Evolutionary conservation across 2,797 vertebrate genomes (phyloP).

Genomic region (Rhodeus uyekii): DNA sequence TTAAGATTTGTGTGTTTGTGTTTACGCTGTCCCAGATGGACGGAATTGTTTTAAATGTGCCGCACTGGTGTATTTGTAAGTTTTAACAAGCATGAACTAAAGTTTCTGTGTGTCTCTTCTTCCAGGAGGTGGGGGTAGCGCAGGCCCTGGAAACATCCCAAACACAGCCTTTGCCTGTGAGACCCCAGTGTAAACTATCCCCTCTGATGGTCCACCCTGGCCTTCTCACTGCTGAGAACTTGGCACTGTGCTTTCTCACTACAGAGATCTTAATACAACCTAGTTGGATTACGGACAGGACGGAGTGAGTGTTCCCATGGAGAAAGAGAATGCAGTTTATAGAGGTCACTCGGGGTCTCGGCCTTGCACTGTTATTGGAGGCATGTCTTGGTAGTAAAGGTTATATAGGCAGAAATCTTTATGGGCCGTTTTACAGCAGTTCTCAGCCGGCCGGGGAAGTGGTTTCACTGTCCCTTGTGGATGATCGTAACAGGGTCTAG

Average conservation of each 20-base stretch:
- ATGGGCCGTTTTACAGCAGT: constrained; percentile 43
- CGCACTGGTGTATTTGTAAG: constrained; percentile 41
- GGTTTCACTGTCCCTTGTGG: constrained; percentile 31
- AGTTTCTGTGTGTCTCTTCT: constrained; percentile 10
- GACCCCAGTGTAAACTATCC: constrained; percentile 30
- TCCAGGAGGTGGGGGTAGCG: not conserved
- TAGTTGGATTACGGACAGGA: constrained; percentile 13
- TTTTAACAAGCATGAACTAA: constrained; percentile 18
- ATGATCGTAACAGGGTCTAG: constrained; percentile 19
- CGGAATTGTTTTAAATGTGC: constrained; percentile 31
- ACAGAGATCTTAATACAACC: constrained; percentile 17
- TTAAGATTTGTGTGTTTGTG: constrained; percentile 31
- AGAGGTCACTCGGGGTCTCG: constrained; percentile 18
- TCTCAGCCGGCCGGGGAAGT: constrained; percentile 17
- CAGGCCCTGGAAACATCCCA: constrained; percentile 7
- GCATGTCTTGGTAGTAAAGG: constrained; percentile 31
- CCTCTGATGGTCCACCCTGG: constrained; percentile 18
- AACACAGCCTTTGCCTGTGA: not conserved
- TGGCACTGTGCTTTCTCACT: constrained; percentile 5
- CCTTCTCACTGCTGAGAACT: constrained; percentile 39
- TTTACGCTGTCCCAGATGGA: constrained; percentile 2
- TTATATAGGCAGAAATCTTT: constrained; percentile 40
- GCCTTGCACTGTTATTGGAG: constrained; percentile 14
- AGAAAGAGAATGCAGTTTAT: constrained; percentile 16
- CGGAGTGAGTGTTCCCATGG: constrained; percentile 9